Conservation (phyloP, 1,140 invertebrate species). For the Proctacanthus coquilletti region DNA sequence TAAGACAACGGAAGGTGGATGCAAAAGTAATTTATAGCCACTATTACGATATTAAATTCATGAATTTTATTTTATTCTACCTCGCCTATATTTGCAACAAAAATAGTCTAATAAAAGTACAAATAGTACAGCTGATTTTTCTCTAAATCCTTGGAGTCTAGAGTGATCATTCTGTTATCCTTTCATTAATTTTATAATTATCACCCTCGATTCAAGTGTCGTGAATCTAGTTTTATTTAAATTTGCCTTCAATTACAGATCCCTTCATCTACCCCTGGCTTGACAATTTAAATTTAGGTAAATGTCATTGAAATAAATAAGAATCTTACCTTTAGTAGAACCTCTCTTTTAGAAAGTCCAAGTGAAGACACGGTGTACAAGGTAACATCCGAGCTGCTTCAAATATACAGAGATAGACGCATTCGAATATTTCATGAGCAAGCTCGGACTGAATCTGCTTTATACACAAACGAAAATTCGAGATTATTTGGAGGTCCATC, state of each 20-base stretch:
- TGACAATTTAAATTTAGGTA: not conserved
- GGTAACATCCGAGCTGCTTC: constrained; percentile 18
- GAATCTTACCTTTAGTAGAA: constrained; percentile 11
- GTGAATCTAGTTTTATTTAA: constrained; percentile 18
- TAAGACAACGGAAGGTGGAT: too few species aligned
- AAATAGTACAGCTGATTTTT: too few species aligned
- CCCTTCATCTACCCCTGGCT: not conserved
- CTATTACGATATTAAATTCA: too few species aligned
- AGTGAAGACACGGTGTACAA: constrained; percentile 18
- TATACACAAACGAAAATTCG: constrained; percentile 19
- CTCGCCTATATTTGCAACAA: too few species aligned
- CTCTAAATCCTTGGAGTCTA: too few species aligned
- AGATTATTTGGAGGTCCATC: constrained; percentile 15
- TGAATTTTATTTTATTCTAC: too few species aligned
- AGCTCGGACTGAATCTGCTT: constrained; percentile 15
- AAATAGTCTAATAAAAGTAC: too few species aligned
- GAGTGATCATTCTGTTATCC: constrained; percentile 3
- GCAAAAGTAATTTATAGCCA: too few species aligned
- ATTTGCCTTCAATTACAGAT: constrained; percentile 4
- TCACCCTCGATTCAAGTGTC: constrained; percentile 13
- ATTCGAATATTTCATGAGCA: constrained; percentile 21
- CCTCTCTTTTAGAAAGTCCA: constrained; percentile 11
- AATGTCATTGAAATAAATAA: constrained; percentile 3
- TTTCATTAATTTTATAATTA: not conserved
- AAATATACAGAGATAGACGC: constrained; percentile 18